Conservation (phyloP, 2,113 vertebrate species). For the Ancistrus triradiatus region DNA sequence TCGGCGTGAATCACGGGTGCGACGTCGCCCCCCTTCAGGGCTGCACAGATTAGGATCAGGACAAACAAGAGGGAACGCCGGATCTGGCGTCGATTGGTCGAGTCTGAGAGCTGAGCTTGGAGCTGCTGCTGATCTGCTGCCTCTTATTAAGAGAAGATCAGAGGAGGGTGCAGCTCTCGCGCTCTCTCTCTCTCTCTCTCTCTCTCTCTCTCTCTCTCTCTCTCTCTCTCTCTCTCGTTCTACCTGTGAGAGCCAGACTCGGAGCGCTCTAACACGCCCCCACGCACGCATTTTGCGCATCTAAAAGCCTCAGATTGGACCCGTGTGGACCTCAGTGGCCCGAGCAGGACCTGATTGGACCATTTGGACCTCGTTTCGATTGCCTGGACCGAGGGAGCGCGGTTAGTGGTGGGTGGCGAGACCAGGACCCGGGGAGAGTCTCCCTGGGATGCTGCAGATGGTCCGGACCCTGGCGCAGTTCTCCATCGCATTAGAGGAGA, state of each 20-base stretch:
- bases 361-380: neutral
- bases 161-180: conserved; percentile 46
- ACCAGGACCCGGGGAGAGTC: conserved; percentile 22
- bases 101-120: conserved; percentile 53
- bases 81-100: conserved; percentile 59
- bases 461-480: conserved; percentile 96
- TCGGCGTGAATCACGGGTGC: conserved; percentile 9
- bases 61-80: conserved; percentile 6
- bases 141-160: conserved; percentile 62
- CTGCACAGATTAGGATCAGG: conserved; percentile 20
- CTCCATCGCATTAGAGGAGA: conserved; percentile 96
- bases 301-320: conserved; percentile 16
- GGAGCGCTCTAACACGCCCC: no score
- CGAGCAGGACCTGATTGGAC: neutral
- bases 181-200: conserved; percentile 13
- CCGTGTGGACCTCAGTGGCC: neutral
- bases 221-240: conserved; percentile 25
- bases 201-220: conserved; percentile 9
- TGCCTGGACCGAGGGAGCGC: neutral
- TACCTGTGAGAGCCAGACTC: conserved; percentile 29
- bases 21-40: neutral
- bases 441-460: conserved; percentile 92
- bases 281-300: conserved; percentile 1
- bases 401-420: neutral
- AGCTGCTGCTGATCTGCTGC: conserved; percentile 55